These are phyloP conservation scores for Lepetodrilus schrolli DNA, from an alignment of 2,888 invertebrate species.

Conservation along the genomic window DNA sequence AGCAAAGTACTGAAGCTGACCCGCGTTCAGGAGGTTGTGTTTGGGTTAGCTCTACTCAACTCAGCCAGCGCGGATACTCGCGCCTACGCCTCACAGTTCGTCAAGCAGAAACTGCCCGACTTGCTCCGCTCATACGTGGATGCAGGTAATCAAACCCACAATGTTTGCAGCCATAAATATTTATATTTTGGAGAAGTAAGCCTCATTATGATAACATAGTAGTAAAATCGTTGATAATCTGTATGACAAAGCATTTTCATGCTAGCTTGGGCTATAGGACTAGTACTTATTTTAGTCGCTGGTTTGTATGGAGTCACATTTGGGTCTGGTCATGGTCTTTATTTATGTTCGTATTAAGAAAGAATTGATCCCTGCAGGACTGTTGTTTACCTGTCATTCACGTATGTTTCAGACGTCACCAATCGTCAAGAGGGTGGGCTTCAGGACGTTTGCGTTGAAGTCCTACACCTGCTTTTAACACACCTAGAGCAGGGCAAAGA, in stretches of 20 bases:
- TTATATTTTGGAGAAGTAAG: too few relatives aligned
- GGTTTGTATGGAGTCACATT: too few relatives aligned
- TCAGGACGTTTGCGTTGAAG: slow-evolving; percentile 92
- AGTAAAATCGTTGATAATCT: too few relatives aligned
- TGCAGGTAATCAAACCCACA: slow-evolving; percentile 81
- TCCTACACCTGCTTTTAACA: slow-evolving; percentile 86
- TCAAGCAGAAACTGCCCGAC: slow-evolving; percentile 88
- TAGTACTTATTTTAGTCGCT: too few relatives aligned
- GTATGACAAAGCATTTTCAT: too few relatives aligned
- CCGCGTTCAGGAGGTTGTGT: slow-evolving; percentile 91
- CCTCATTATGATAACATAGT: too few relatives aligned
- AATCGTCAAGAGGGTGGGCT: slow-evolving; percentile 79
- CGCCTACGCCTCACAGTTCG: slow-evolving; percentile 84
- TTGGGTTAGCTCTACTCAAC: slow-evolving; percentile 88
- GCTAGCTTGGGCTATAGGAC: too few relatives aligned
- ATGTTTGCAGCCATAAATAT: too few relatives aligned
- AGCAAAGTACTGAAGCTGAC: slow-evolving; percentile 90
- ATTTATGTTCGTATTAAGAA: too few relatives aligned
- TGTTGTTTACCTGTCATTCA: too few relatives aligned
- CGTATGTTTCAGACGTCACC: slow-evolving; percentile 47
- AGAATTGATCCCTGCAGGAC: too few relatives aligned
- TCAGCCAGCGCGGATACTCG: slow-evolving; percentile 86
- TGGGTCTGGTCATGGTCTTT: too few relatives aligned
- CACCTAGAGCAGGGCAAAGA: slow-evolving; percentile 77
- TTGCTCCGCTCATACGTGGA: slow-evolving; percentile 85